Conservation (phyloP, 2,113 vertebrate genomes). For the Sapayoa aenigma region DNA sequence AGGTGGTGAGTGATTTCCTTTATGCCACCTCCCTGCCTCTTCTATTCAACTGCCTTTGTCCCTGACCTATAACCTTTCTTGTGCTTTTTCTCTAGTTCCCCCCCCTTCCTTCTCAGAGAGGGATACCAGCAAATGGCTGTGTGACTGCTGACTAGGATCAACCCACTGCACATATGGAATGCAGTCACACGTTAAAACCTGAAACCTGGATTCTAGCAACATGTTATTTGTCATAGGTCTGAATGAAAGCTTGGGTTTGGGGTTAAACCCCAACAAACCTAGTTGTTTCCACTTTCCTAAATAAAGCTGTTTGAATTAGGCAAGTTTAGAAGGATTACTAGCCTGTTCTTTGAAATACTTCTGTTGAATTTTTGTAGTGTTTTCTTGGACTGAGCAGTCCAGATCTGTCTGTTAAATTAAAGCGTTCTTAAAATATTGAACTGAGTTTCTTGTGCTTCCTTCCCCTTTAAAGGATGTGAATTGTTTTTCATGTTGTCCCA, state of each 20-base stretch:
- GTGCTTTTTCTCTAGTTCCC: background rate
- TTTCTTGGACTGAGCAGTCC: background rate
- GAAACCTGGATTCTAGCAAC: background rate
- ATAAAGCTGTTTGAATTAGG: background rate
- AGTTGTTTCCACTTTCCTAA: background rate
- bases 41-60: background rate
- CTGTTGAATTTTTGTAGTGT: background rate
- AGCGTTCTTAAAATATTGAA: background rate
- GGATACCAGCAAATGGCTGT: rapidly evolving
- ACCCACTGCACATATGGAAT: rapidly evolving
- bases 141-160: background rate
- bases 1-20: background rate
- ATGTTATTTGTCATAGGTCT: background rate
- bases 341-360: background rate
- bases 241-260: background rate
- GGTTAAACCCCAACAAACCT: background rate
- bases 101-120: background rate
- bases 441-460: background rate
- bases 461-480: background rate
- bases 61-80: background rate
- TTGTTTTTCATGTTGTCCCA: background rate
- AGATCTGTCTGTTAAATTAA: background rate
- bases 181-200: rapidly evolving
- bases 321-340: background rate
- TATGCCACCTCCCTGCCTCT: background rate